These are phyloP conservation scores for Drosophila melanocephala DNA, from an alignment of 2,888 invertebrate species.

Conservation along the genomic window DNA sequence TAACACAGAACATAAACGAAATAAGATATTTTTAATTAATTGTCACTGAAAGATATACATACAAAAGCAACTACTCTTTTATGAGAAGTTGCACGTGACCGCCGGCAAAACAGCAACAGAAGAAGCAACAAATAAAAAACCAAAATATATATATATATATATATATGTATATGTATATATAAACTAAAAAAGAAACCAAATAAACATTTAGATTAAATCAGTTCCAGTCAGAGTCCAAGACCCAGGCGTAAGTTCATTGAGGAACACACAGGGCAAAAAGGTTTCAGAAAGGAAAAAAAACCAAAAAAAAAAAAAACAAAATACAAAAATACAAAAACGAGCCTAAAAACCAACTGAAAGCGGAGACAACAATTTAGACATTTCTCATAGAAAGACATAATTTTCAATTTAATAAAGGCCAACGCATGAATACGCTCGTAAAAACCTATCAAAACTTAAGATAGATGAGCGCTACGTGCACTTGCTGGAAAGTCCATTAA, in stretches of 20 bases:
- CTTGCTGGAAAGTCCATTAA: slow-evolving; percentile 63
- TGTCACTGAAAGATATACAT: slow-evolving; percentile 53
- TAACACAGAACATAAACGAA: slow-evolving; percentile 67
- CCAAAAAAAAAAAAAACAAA: slow-evolving; percentile 3
- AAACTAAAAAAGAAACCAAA: slow-evolving; percentile 60
- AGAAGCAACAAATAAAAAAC: slow-evolving; percentile 15
- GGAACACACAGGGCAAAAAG: slow-evolving; percentile 41
- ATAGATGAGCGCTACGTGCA: slow-evolving; percentile 74
- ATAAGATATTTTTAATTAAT: slow-evolving; percentile 82
- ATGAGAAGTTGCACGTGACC: slow-evolving; percentile 73
- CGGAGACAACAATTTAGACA: slow-evolving; percentile 61
- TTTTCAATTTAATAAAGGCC: slow-evolving; percentile 79
- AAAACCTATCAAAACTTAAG: slow-evolving; percentile 76
- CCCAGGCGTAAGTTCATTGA: slow-evolving; percentile 73
- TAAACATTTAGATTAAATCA: slow-evolving; percentile 76
- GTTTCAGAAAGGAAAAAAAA: slow-evolving; percentile 1
- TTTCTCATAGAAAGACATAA: slow-evolving; percentile 80
- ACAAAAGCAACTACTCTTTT: slow-evolving; percentile 53
- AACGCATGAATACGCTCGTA: slow-evolving; percentile 66
- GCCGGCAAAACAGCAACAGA: slow-evolving; percentile 47
- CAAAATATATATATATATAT: slow-evolving; percentile 1
- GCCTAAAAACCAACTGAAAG: slow-evolving; percentile 8
- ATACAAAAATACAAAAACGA: background rate
- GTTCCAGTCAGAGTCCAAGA: slow-evolving; percentile 31
- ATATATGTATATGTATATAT: slow-evolving; percentile 11